Percentiles rank a stretch among this genome's conserved stretches.
phyloP scores from a whole-genome alignment of 1,140 invertebrate species.

The Zophobas morio region DNA sequence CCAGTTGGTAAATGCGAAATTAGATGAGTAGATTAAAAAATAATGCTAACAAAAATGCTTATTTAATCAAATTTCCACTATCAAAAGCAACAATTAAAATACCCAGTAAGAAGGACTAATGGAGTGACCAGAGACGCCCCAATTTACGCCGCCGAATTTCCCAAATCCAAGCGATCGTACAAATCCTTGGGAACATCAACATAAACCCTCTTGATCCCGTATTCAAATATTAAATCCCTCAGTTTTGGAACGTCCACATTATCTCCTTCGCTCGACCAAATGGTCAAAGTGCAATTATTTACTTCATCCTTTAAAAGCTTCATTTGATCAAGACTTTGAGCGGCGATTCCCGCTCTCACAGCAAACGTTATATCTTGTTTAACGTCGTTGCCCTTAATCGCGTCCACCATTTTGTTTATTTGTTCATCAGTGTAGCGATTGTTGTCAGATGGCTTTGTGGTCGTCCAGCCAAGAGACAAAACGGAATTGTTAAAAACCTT shows the following conservation, averaged over 20 bases:
- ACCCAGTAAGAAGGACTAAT: too few species aligned
- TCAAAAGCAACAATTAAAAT: too few species aligned
- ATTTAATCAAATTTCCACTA: too few species aligned
- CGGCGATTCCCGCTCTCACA: slow-evolving; percentile 81
- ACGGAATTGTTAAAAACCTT: slow-evolving; percentile 77
- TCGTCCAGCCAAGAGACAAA: slow-evolving; percentile 92
- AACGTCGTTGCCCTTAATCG: slow-evolving; percentile 71
- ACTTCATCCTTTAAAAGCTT: slow-evolving; percentile 70
- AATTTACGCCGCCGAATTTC: slow-evolving; percentile 23
- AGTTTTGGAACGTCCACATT: slow-evolving; percentile 74
- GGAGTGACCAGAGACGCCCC: background rate
- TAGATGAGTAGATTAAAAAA: too few species aligned
- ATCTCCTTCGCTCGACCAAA: slow-evolving; percentile 80
- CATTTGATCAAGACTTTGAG: slow-evolving; percentile 74
- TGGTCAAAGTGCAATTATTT: slow-evolving; percentile 75
- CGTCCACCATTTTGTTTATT: slow-evolving; percentile 81
- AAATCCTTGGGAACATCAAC: slow-evolving; percentile 79
- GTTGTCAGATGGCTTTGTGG: slow-evolving; percentile 69
- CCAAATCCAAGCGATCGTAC: slow-evolving; percentile 70
- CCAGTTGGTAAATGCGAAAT: too few species aligned
- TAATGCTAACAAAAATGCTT: too few species aligned
- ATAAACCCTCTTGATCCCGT: slow-evolving; percentile 77
- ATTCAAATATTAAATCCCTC: slow-evolving; percentile 72
- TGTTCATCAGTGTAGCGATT: slow-evolving; percentile 78
- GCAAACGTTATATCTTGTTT: slow-evolving; percentile 84